Evolutionary conservation across 2,888 invertebrate species (phyloP).

Genomic region (Tetragnatha montana): DNA sequence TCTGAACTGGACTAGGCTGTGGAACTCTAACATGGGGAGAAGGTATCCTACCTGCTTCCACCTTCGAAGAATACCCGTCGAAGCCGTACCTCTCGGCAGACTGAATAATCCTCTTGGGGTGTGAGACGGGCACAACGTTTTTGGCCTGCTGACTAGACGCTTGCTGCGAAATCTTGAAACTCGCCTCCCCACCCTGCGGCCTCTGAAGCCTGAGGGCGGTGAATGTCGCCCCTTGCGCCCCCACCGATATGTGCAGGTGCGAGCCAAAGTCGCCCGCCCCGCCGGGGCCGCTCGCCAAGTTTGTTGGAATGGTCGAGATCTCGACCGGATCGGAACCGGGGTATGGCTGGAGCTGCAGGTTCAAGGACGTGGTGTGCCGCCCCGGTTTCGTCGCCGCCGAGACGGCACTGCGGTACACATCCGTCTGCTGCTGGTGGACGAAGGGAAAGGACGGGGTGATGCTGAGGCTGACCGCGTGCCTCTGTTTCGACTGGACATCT

Average conservation of each 20-base stretch:
- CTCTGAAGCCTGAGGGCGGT: constrained; percentile 62
- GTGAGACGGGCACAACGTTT: not conserved
- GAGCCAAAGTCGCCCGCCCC: constrained; percentile 55
- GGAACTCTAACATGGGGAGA: not conserved
- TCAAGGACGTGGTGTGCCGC: constrained; percentile 64
- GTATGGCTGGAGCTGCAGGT: constrained; percentile 63
- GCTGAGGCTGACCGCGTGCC: constrained; percentile 61
- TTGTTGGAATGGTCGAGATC: constrained; percentile 63
- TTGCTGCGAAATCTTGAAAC: not conserved
- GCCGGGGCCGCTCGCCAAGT: constrained; percentile 29
- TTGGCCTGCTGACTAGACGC: constrained; percentile 55
- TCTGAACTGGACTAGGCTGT: not conserved
- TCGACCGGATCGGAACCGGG: constrained; percentile 60
- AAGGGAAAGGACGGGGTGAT: constrained; percentile 62
- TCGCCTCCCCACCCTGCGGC: constrained; percentile 13
- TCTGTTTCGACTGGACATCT: constrained; percentile 14
- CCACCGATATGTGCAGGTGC: constrained; percentile 68
- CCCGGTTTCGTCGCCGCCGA: constrained; percentile 58
- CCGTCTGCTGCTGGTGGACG: constrained; percentile 45
- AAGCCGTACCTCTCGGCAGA: constrained; percentile 19
- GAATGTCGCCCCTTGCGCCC: constrained; percentile 57
- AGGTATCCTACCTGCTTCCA: not conserved
- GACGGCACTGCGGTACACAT: constrained; percentile 52
- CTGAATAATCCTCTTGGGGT: no score
- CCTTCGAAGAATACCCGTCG: not conserved